phyloP scores from a whole-genome alignment of 2,797 vertebrate genomes.

The Myotis daubentonii region DNA sequence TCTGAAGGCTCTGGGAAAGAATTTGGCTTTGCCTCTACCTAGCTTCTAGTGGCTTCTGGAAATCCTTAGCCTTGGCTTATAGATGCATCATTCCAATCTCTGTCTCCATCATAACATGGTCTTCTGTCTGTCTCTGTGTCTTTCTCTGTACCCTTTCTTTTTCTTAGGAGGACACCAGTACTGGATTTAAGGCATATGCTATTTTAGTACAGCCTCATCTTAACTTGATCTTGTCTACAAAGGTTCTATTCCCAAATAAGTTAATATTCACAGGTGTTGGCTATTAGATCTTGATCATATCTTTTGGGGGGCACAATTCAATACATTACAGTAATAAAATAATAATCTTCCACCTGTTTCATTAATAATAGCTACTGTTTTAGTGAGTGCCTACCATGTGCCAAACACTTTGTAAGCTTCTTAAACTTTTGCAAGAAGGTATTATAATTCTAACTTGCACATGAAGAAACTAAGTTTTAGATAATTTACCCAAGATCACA shows the following conservation, averaged over 20 bases:
- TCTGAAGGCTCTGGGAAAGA: not conserved
- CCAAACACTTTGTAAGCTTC: not conserved
- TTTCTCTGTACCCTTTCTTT: not conserved
- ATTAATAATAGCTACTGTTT: not conserved
- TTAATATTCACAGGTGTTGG: not conserved
- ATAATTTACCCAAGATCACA: not conserved
- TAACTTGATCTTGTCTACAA: not conserved
- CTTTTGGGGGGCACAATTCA: not conserved
- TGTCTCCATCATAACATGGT: not conserved
- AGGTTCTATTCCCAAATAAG: not conserved
- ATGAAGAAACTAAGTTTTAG: not conserved
- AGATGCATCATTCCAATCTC: not conserved
- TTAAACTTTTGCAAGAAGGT: not conserved
- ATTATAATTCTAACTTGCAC: not conserved
- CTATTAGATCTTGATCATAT: not conserved
- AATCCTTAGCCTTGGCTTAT: not conserved
- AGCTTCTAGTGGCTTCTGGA: not conserved
- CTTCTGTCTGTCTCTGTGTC: not conserved
- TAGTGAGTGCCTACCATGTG: not conserved
- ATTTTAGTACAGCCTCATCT: not conserved
- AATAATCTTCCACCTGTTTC: not conserved
- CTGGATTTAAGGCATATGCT: not conserved
- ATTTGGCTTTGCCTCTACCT: not conserved
- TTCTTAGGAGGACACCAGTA: not conserved
- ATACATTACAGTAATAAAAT: not conserved